Evolutionary conservation across 2,113 vertebrate genomes (phyloP), one percentile per base, ranked within the genome.

Genomic region (Melanocharis versteri): DNA sequence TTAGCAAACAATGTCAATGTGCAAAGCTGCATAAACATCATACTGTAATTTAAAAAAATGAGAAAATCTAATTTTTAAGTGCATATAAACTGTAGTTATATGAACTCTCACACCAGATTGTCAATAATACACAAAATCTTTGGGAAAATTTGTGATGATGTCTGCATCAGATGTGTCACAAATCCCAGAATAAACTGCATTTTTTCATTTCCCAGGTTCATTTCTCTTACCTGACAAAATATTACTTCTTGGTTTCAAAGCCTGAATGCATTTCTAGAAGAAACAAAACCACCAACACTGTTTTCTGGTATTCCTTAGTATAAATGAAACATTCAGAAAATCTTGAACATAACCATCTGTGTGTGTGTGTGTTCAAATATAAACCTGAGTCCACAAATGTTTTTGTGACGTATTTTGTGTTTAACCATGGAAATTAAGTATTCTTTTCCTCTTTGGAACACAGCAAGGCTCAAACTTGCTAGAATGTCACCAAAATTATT

Each of bases 11-110:
- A 18, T 8, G 31, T 13, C 47, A 48, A 69, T 16, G 50, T n/a
- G 16, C 8, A 62, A 70, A 89, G n/a, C 4, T 70, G 51, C 53
- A 70, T n/a, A 54, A 85, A 39, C 3, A 14, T n/a, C 24, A 21
- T 1, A 24, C 2, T 19, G 2, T 7, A 57, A 35, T 51, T 17
- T 5, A 1, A 54, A 70, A 84, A 62, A 58, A 31, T 2, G 1
- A 33, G 35, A 48, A 71, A 44, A 15, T 44, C 27, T 26, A 1
- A 31, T 31, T 44, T 81, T 71, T 35, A 72, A 76, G 76, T 48
- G 37, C 7, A 40, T 53, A 0, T n/a, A 68, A 79, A 15, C 16
- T 69, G 27, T 11, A 68, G 33, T 62, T 51, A 30, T 2, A 68
- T 15, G 20, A 95, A 56, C 47, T 45, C n/a, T 37, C 51, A 76